Base-by-base conservation (phyloP, 37 sponge, comb jelly and placozoan genomes). In the Halisarca cf. caerulea region DNA sequence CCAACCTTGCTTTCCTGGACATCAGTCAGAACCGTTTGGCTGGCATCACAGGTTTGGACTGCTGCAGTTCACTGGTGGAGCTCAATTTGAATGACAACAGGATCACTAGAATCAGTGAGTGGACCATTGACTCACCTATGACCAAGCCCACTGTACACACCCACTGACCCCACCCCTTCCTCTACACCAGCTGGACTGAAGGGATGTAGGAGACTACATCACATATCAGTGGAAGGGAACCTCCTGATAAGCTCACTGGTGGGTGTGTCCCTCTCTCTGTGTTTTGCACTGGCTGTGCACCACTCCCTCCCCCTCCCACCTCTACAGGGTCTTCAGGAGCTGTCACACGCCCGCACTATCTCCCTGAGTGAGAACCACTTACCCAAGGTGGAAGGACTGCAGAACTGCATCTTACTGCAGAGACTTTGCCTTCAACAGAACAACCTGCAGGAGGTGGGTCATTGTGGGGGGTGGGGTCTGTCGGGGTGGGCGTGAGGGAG, bases 361-460 rank as follows among this genome's bases (percentile, higher is more conserved):
- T 88, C 88, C 28, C 84, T 84, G 38, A 58, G 83, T 45, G 85
- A 82, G 82, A 91, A 91, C 58, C 92, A 91, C 41, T 69, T 91
- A 4, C 88, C 85, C 17, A 60, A 33, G 25, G 69, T 86, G 28
- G 83, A 58, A 3, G 87, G 84, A 37, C 39, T 83, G 59, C 47
- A 47, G n/a, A 20, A 43, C 11, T 74, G 47, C 32, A 24, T 71
- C 15, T 73, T 87, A 41, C 86, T 88, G n/a, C 92, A 85, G 35
- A 51, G 40, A 42, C 78, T 90, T 21, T 5, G 47, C 51, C 72
- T 90, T 27, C 62, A 41, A 25, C 91, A 90, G 66, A 90, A 90
- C 73, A 90, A 90, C 83, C 36, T 90, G 21, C 87, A 86, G 33
- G 43, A 70, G 80, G 90, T 90, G 51, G 6, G 51, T 47, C 51